Conservation (phyloP, 64 coral and sea anemone genomes). For the Trachythela sp. region DNA sequence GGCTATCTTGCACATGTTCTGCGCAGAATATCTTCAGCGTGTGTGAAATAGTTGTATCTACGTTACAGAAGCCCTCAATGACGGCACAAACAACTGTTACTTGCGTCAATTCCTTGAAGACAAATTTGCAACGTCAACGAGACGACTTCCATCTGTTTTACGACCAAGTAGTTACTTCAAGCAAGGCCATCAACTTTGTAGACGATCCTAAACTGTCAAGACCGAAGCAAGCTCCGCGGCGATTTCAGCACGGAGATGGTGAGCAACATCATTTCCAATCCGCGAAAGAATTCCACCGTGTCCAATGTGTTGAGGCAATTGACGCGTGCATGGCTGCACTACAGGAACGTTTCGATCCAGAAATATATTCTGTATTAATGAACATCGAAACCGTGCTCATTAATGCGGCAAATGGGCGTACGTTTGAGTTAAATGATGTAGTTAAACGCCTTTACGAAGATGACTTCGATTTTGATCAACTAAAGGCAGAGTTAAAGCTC, state of each 20-base stretch:
- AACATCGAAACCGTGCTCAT: conserved; percentile 32
- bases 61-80: neutral
- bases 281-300: conserved; percentile 17
- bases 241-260: conserved; percentile 32
- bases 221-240: conserved; percentile 18
- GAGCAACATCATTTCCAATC: conserved; percentile 30
- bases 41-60: neutral
- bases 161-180: neutral
- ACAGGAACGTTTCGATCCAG: conserved; percentile 27
- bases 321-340: conserved; percentile 28
- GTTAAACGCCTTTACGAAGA: neutral
- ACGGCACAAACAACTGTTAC: neutral
- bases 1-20: neutral
- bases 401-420: conserved; percentile 26
- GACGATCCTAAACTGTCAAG: neutral
- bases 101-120: neutral
- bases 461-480: neutral
- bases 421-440: conserved; percentile 14
- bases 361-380: conserved; percentile 9
- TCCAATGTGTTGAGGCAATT: conserved; percentile 32
- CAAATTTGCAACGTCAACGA: neutral
- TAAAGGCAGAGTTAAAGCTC: neutral
- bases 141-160: neutral
- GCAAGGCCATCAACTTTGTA: neutral
- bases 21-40: conserved; percentile 7